phyloP scores from a whole-genome alignment of 2,113 vertebrate genomes.

The Corynorhinus townsendii region DNA sequence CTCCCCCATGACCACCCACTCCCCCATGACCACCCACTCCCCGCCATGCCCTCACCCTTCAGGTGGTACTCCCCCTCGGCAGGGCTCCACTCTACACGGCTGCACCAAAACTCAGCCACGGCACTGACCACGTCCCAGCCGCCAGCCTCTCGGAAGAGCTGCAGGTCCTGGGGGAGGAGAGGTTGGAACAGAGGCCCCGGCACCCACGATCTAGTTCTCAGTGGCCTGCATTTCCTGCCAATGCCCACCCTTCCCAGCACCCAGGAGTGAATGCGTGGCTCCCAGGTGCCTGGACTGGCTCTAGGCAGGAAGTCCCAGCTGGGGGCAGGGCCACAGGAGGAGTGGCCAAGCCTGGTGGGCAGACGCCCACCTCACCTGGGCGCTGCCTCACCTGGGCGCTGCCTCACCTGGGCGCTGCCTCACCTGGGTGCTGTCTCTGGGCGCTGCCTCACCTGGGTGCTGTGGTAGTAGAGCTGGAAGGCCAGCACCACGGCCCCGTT shows the following conservation, averaged over 20 bases:
- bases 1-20: background rate
- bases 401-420: too few species aligned
- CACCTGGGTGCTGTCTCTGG: too few species aligned
- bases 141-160: conserved; percentile 85
- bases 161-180: conserved; percentile 83
- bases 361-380: too few species aligned
- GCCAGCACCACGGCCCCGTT: conserved; percentile 91
- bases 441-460: conserved; percentile 82
- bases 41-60: conserved; percentile 75
- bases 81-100: conserved; percentile 87
- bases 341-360: fast-evolving
- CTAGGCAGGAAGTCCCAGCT: fast-evolving
- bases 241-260: background rate
- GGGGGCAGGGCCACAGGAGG: fast-evolving
- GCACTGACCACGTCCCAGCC: conserved; percentile 89
- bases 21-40: background rate
- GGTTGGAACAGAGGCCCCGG: fast-evolving
- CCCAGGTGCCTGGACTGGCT: background rate
- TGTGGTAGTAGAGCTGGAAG: conserved; percentile 89
- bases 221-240: fast-evolving
- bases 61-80: conserved; percentile 88
- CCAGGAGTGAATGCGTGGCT: background rate
- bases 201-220: fast-evolving
- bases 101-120: conserved; percentile 94
- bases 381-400: too few species aligned